Percentiles rank a stretch among this genome's conserved stretches.
Evolutionary conservation across 1,140 invertebrate species (phyloP).

Genomic region (Acromyrmex echinatior): DNA sequence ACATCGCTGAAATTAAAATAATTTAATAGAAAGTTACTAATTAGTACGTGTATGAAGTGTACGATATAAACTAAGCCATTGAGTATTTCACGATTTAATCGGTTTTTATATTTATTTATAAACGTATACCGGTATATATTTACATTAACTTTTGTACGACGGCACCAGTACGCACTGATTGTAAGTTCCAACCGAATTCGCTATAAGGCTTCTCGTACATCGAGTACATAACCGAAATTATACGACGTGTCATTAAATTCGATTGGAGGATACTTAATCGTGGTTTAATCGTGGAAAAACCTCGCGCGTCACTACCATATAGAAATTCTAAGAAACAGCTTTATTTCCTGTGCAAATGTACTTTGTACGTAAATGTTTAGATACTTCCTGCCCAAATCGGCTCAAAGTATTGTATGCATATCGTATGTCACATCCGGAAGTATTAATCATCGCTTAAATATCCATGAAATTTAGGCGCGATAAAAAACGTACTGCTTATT

Average conservation of each 20-base stretch:
- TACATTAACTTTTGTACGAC: too few species aligned
- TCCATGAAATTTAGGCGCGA: background rate
- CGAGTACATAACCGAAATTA: too few species aligned
- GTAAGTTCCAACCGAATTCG: too few species aligned
- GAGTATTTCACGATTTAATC: too few species aligned
- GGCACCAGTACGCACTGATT: too few species aligned
- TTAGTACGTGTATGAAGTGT: too few species aligned
- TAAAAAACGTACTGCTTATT: background rate
- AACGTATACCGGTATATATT: too few species aligned
- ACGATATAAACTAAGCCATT: too few species aligned
- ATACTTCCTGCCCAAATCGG: background rate
- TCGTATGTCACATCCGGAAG: background rate
- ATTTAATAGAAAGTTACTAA: too few species aligned
- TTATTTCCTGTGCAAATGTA: background rate
- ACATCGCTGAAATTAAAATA: too few species aligned
- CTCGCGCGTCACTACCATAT: background rate
- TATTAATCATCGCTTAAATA: background rate
- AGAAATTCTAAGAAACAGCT: background rate
- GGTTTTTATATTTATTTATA: too few species aligned
- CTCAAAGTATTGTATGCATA: background rate
- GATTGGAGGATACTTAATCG: background rate
- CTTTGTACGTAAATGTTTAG: conserved; percentile 7
- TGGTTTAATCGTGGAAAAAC: background rate
- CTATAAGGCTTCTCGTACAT: too few species aligned
- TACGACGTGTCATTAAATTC: background rate